A percentile compares a stretch with the other conserved stretches of the same genome.
These are phyloP conservation scores for Pachymerium ferrugineum DNA, from an alignment of 2,888 invertebrate genomes.

Conservation along the genomic window DNA sequence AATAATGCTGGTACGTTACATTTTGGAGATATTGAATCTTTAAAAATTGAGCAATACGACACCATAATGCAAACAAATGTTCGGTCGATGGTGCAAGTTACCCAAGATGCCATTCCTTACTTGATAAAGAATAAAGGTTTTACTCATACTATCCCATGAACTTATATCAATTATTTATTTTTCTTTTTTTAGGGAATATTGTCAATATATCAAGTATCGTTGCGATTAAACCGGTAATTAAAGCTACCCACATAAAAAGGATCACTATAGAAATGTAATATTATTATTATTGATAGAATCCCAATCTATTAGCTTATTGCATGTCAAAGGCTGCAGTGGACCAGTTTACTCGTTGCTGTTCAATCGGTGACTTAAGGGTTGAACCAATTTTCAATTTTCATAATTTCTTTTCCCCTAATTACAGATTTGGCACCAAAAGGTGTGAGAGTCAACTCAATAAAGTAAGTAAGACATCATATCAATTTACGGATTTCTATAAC, in stretches of 20 bases:
- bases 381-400: not conserved
- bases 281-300: not conserved
- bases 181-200: not conserved
- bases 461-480: not conserved
- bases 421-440: not conserved
- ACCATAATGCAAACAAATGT: too few relatives aligned
- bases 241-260: too few relatives aligned
- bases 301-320: not conserved
- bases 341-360: not conserved
- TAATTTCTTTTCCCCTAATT: not conserved
- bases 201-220: not conserved
- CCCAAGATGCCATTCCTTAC: too few relatives aligned
- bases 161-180: not conserved
- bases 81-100: too few relatives aligned
- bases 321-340: constrained; percentile 6
- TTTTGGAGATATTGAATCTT: too few relatives aligned
- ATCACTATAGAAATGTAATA: too few relatives aligned
- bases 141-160: too few relatives aligned
- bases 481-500: not conserved
- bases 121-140: too few relatives aligned
- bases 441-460: not conserved
- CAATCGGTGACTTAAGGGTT: not conserved
- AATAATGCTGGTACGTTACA: too few relatives aligned
- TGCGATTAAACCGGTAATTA: not conserved
- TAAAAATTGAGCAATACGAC: too few relatives aligned